Percentiles rank a stretch among this genome's conserved stretches.
Evolutionary conservation across 2,797 vertebrate species (phyloP).

Genomic region (Sphenopsis melanotis): DNA sequence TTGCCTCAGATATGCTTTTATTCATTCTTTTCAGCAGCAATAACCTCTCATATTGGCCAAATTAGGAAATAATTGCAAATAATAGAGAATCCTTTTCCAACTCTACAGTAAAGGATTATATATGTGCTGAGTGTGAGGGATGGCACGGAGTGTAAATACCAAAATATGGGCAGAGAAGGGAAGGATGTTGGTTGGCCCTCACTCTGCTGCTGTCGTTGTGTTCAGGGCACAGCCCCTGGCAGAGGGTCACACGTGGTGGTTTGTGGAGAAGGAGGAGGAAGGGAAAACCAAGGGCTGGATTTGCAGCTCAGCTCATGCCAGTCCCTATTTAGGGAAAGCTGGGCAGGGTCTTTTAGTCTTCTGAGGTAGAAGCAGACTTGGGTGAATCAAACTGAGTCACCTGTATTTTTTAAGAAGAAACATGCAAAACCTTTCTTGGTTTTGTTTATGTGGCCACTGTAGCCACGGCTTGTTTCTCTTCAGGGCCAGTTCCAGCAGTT

Average conservation of each 20-base stretch:
- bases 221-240: neutral
- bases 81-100: slow-evolving; percentile 56
- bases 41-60: slow-evolving; percentile 66
- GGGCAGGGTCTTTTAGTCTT: neutral
- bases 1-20: slow-evolving; percentile 63
- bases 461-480: neutral
- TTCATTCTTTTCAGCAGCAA: slow-evolving; percentile 67
- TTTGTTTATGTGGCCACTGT: neutral
- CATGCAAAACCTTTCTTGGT: neutral
- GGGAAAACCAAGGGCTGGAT: neutral
- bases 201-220: neutral
- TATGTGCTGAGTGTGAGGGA: slow-evolving; percentile 19
- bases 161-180: neutral
- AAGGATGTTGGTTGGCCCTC: neutral
- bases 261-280: neutral
- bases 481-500: neutral
- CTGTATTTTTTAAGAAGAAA: neutral
- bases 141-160: slow-evolving; percentile 46
- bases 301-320: neutral
- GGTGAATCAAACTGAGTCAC: neutral
- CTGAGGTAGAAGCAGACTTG: neutral
- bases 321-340: neutral
- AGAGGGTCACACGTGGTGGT: rapidly evolving
- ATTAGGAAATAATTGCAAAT: slow-evolving; percentile 72
- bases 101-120: slow-evolving; percentile 23